These are phyloP conservation scores for Oxyura jamaicensis DNA, from an alignment of 2,113 vertebrate genomes.

Conservation along the genomic window DNA sequence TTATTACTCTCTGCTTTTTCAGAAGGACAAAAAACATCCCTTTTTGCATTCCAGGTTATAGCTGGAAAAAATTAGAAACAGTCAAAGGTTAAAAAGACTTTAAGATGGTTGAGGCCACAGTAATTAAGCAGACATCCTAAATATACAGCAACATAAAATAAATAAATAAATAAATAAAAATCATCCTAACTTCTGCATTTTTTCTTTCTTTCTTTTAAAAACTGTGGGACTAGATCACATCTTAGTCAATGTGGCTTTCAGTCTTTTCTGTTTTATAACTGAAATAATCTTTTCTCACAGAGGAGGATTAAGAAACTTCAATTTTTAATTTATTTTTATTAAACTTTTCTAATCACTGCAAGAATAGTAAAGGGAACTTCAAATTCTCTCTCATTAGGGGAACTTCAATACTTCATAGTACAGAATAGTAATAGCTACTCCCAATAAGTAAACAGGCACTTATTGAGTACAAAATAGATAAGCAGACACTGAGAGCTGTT, in stretches of 20 bases:
- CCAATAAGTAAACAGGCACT: not conserved
- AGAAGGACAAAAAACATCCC: not conserved
- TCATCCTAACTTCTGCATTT: not conserved
- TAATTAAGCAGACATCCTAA: not conserved
- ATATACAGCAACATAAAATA: not conserved
- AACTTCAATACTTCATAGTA: not conserved
- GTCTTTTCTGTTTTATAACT: not conserved
- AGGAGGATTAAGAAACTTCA: not conserved
- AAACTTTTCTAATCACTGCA: not conserved
- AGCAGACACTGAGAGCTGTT: not conserved
- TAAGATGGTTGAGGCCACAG: not conserved
- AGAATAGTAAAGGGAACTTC: not conserved
- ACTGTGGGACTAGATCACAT: accelerated
- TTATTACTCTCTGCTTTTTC: not conserved
- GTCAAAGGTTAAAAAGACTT: not conserved
- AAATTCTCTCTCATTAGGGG: not conserved
- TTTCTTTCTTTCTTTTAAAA: not conserved
- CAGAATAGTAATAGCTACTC: not conserved
- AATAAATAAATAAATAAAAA: not conserved
- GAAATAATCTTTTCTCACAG: not conserved
- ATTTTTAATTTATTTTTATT: not conserved
- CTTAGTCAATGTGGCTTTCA: not conserved
- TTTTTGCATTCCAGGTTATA: not conserved
- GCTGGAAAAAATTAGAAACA: not conserved
- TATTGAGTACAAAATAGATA: not conserved